Evolutionary conservation across 2,113 vertebrate species (phyloP).

Genomic region (Typhlomys cinereus): DNA sequence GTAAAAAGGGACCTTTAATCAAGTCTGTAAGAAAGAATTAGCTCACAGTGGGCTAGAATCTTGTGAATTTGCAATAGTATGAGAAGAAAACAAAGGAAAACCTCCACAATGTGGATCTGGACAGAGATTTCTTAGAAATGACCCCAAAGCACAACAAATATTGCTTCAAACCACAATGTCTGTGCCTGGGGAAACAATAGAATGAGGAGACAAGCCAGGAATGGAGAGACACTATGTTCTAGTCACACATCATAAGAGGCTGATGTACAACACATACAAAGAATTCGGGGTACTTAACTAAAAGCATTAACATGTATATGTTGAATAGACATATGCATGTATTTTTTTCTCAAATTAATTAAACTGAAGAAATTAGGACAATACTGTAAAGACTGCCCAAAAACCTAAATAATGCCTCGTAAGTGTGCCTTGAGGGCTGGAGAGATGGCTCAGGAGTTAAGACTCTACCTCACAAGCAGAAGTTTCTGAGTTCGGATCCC

Average conservation of each 20-base stretch:
- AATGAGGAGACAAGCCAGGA: not conserved
- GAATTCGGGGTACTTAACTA: not conserved
- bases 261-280: not conserved
- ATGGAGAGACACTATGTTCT: not conserved
- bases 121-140: not conserved
- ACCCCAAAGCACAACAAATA: not conserved
- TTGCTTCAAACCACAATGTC: not conserved
- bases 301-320: not conserved
- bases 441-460: too few relatives aligned
- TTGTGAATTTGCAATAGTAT: not conserved
- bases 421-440: too few relatives aligned
- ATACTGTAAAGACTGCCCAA: too few relatives aligned
- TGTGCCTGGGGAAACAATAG: not conserved
- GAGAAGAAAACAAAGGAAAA: not conserved
- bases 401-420: too few relatives aligned
- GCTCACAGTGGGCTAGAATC: not conserved
- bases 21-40: not conserved
- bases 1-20: not conserved
- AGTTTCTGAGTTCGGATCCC: too few relatives aligned
- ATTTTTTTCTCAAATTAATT: too few relatives aligned
- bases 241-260: not conserved
- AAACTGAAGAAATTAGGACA: too few relatives aligned
- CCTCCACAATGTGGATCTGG: not conserved
- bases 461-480: too few relatives aligned
- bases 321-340: not conserved